Conservation (phyloP, 2,797 vertebrate genomes). For the Harpagifer antarcticus region DNA sequence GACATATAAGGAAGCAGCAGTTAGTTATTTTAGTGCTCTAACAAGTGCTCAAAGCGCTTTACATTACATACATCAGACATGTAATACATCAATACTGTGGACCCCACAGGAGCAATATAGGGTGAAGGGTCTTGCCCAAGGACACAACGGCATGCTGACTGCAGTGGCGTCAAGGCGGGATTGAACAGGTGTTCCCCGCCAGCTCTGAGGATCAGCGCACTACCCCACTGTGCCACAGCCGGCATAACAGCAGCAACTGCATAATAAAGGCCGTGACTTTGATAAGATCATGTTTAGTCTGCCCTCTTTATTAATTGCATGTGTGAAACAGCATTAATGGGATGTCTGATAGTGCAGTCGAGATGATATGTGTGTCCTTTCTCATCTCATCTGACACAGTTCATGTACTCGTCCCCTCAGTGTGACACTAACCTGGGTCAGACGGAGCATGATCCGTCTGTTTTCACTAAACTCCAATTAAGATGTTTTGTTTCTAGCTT, state of each 20-base stretch:
- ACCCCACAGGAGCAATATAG: too few species aligned
- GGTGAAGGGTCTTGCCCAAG: too few species aligned
- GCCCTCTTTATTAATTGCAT: neutral
- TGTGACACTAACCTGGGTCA: neutral
- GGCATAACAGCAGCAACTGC: neutral
- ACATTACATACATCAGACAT: too few species aligned
- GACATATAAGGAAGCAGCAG: too few species aligned
- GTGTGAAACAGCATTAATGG: neutral
- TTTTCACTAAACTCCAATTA: neutral
- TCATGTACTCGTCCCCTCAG: slow-evolving; percentile 5
- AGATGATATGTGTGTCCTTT: neutral
- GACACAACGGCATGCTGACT: too few species aligned
- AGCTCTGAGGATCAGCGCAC: too few species aligned
- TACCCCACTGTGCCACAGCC: too few species aligned
- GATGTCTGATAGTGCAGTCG: neutral
- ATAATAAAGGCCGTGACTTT: neutral
- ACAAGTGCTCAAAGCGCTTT: too few species aligned
- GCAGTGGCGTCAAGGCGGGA: too few species aligned
- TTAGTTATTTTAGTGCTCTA: too few species aligned
- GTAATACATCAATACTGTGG: too few species aligned
- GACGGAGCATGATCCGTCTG: neutral
- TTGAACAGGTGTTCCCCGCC: too few species aligned
- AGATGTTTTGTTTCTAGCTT: neutral
- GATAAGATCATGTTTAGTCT: neutral
- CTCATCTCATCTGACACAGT: slow-evolving; percentile 1